These are phyloP conservation scores for Drosophila parabipectinata DNA, from an alignment of 1,140 invertebrate genomes.

Conservation along the genomic window DNA sequence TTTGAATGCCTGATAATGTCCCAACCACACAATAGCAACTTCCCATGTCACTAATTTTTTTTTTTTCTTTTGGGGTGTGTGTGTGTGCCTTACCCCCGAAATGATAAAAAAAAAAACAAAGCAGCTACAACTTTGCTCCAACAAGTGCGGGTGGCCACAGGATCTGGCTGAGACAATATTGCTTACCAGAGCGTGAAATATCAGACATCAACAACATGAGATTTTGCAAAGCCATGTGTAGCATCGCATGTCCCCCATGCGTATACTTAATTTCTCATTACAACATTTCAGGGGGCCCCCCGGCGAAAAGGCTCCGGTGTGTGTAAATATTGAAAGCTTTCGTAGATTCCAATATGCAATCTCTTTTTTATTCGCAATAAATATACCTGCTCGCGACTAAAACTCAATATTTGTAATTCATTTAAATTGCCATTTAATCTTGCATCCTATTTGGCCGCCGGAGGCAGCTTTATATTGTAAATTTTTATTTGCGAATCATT, in stretches of 20 bases:
- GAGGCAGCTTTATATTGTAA: background rate
- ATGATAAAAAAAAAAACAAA: conserved; percentile 15
- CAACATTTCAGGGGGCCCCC: conserved; percentile 15
- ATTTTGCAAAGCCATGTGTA: background rate
- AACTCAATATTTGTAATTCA: conserved; percentile 77
- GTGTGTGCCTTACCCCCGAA: background rate
- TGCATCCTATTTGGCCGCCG: conserved; percentile 6
- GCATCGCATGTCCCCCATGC: conserved; percentile 19
- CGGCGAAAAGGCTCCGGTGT: conserved; percentile 16
- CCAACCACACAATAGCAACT: conserved; percentile 16
- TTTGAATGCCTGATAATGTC: conserved; percentile 46
- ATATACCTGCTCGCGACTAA: conserved; percentile 11
- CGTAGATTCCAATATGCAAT: conserved; percentile 64
- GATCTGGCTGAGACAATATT: conserved; percentile 43
- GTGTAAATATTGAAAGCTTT: conserved; percentile 51
- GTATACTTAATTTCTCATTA: conserved; percentile 55
- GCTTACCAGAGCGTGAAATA: conserved; percentile 37
- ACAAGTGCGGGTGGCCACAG: conserved; percentile 32
- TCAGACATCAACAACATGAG: conserved; percentile 47
- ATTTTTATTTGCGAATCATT: conserved; percentile 21
- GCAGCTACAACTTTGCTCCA: conserved; percentile 27
- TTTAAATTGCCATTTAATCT: conserved; percentile 53
- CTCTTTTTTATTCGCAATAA: conserved; percentile 29
- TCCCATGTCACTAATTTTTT: background rate
- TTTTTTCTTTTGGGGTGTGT: background rate